Base-by-base conservation (phyloP, 2,888 invertebrate species). In the Clunio marinus region DNA sequence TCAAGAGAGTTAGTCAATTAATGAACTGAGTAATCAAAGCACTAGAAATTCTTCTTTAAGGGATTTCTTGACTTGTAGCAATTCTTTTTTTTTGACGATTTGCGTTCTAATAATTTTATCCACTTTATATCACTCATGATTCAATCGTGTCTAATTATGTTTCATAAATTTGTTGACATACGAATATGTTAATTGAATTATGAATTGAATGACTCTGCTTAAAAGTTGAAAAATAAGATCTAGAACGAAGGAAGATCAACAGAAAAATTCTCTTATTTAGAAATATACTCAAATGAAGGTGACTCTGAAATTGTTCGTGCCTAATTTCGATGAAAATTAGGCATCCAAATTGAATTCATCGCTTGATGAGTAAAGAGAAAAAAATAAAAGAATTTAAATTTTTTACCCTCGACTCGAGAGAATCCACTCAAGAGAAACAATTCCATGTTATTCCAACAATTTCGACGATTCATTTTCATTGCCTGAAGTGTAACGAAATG, bases 141-240 rank as follows among this genome's bases (percentile, higher is more conserved):
- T n/a, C n/a, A n/a, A n/a, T n/a, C n/a, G n/a, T n/a, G n/a, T n/a
- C n/a, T n/a, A n/a, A n/a, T n/a, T n/a, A 41, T 10, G 41, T 10
- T 51, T 22, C 8, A 51, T 51, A 8, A 20, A 51, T 66, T 66
- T 55, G 51, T 66, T 66, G 51, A 51, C 66, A 55, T 25, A 66
- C 66, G 51, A 24, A 32, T 32, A 22, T 55, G 66, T 66, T 66
- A 66, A 66, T 66, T 66, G 66, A 66, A 66, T 66, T 51, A 66
- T 35, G 5, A 20, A 2, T 45, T 46, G 28, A 1, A 45, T 22
- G 41, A 5, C 41, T 15, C 5, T 8, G 32, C 32, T 8, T 7
- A 32, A n/a, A n/a, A n/a, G n/a, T n/a, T n/a, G n/a, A n/a, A n/a
- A n/a, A n/a, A n/a, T n/a, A 15, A 41, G 41, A 41, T 58, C 15